Base-by-base conservation (phyloP, 2,113 vertebrate genomes). In the Neofelis nebulosa region DNA sequence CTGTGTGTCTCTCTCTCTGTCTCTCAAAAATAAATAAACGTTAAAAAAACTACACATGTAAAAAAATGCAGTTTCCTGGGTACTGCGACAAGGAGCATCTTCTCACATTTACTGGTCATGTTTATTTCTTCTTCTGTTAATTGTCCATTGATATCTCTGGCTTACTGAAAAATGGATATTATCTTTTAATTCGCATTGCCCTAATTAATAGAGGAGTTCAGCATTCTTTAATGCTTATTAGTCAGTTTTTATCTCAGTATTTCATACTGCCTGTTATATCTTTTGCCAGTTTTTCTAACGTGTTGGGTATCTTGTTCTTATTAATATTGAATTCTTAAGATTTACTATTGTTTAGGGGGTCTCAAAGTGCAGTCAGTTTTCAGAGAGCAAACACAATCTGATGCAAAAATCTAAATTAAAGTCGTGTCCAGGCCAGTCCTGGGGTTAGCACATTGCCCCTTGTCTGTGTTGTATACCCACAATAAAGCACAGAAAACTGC, bases 381-480 rank as follows among this genome's bases (percentile, higher is more conserved):
- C 86, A 57, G 73, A 96, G 84, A 80, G 74, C 94, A 97, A 97
- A 96, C 95, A 95, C 36, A 93, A 50, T 63, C 86, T 94, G 36
- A 74, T 69, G 55, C 73, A 68, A 94, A 81, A 73, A 94, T 81
- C 96, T 96, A 96, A 98, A 97, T 98, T 90, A 87, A 97, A 92
- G 48, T 55, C 95, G 65, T 97, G 79, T 96, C 79, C 82, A 71
- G 73, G 65, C 52, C 65, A 83, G 82, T 65, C 65, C 38, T 25
- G 21, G 25, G 71, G 89, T 81, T 83, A 78, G 38, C 74, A 7
- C 31, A 55, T 50, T 78, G 68, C 69, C 69, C 78, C 13, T 31
- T 18, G 6, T 84, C 74, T 38, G 48, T 97, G 52, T 41, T 48
- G 48, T 48, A 36, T 83, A 94, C 55, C 55, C 91, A 84, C 48